Conservation (phyloP, 2,113 vertebrate genomes). For the Oostethus manadensis region DNA sequence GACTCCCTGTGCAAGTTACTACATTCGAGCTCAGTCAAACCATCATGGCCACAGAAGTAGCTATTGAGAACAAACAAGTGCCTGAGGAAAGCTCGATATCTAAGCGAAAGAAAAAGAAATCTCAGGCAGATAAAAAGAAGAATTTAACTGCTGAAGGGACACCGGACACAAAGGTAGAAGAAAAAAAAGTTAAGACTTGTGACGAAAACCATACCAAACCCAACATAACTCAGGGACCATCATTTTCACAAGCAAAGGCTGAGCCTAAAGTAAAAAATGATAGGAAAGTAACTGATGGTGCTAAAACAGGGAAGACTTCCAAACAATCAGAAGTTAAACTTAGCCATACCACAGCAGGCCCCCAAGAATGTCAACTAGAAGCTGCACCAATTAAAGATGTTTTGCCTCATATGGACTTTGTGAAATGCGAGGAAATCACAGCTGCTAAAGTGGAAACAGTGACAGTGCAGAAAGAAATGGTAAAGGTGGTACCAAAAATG, state of each 20-base stretch:
- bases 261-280: constrained; percentile 6
- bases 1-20: background rate
- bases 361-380: constrained; percentile 20
- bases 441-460: constrained; percentile 43
- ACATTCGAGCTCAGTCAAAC: constrained; percentile 8
- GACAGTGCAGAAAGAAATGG: constrained; percentile 32
- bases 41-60: constrained; percentile 10
- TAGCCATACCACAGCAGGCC: constrained; percentile 8
- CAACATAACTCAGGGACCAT: constrained; percentile 7
- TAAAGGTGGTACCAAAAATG: constrained; percentile 16
- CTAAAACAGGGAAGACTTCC: constrained; percentile 5
- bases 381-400: constrained; percentile 23
- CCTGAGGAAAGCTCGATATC: constrained; percentile 50
- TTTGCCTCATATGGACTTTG: constrained; percentile 11
- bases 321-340: constrained; percentile 8
- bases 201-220: constrained; percentile 15
- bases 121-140: constrained; percentile 36
- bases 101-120: constrained; percentile 66
- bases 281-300: constrained; percentile 10
- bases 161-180: constrained; percentile 10
- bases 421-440: constrained; percentile 28
- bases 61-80: constrained; percentile 28
- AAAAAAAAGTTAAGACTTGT: constrained; percentile 9
- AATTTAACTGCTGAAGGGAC: constrained; percentile 10
- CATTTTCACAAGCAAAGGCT: constrained; percentile 7